Evolutionary conservation across 2,113 vertebrate species (phyloP).

Genomic region (Chionomys nivalis): DNA sequence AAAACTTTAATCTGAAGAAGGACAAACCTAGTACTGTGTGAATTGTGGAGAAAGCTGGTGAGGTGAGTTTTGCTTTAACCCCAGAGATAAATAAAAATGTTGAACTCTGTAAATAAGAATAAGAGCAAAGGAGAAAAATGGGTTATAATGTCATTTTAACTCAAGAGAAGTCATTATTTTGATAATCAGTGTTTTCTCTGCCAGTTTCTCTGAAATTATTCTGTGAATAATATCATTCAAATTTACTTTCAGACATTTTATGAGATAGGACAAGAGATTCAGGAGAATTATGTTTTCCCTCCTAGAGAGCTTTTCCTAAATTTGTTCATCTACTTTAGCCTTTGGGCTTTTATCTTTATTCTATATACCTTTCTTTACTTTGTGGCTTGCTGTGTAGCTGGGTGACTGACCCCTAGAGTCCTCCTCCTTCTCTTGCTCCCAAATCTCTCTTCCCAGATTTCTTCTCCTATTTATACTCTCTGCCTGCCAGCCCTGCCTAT

Average conservation of each 20-base stretch:
- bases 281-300: not conserved
- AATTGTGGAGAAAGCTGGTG: not conserved
- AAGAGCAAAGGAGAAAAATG: not conserved
- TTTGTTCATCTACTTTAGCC: no score
- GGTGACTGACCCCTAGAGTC: no score
- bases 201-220: no score
- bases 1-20: not conserved
- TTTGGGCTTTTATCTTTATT: no score
- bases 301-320: no score
- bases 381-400: no score
- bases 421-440: no score
- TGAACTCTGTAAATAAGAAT: not conserved
- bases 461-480: no score
- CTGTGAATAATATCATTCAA: not conserved
- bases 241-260: not conserved
- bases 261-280: not conserved
- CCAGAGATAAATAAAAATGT: not conserved
- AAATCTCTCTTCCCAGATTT: no score
- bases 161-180: not conserved
- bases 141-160: not conserved
- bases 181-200: not conserved
- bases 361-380: no score
- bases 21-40: not conserved
- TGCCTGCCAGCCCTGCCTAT: no score
- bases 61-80: not conserved